phyloP scores from a whole-genome alignment of 2,113 vertebrate species.

The Paradisaea rubra region DNA sequence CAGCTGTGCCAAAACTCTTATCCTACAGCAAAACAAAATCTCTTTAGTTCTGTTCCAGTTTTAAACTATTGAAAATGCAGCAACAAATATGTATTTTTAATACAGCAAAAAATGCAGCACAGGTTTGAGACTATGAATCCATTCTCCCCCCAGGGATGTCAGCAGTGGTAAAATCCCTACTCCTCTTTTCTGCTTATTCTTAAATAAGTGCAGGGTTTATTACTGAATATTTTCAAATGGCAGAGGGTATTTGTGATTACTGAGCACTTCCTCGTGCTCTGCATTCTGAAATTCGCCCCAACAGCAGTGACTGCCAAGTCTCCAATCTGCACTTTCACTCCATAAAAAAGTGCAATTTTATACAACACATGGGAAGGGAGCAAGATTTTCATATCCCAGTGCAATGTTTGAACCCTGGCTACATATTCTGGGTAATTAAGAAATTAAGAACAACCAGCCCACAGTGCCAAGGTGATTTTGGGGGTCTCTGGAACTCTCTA shows the following conservation, averaged over 20 bases:
- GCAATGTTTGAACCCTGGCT: not conserved
- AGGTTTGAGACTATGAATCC: not conserved
- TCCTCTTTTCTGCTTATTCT: not conserved
- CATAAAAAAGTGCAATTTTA: not conserved
- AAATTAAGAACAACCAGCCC: not conserved
- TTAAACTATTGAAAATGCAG: not conserved
- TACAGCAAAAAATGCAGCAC: not conserved
- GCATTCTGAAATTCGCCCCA: not conserved
- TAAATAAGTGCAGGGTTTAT: not conserved
- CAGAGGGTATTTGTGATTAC: not conserved
- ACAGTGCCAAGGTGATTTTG: not conserved
- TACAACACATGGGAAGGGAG: not conserved
- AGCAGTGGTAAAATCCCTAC: not conserved
- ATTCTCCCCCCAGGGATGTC: not conserved
- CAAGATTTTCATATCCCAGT: not conserved
- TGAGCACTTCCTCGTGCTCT: not conserved
- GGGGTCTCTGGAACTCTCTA: not conserved
- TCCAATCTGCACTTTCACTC: not conserved
- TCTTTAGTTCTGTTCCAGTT: not conserved
- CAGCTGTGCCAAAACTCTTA: slow-evolving; percentile 85
- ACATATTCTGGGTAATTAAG: not conserved
- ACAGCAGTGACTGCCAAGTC: not conserved
- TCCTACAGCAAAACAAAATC: slow-evolving; percentile 69
- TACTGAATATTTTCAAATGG: not conserved
- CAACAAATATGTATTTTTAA: not conserved